These are phyloP conservation scores for Pseudachorutes palmiensis DNA, from an alignment of 1,140 invertebrate genomes.

Conservation along the genomic window DNA sequence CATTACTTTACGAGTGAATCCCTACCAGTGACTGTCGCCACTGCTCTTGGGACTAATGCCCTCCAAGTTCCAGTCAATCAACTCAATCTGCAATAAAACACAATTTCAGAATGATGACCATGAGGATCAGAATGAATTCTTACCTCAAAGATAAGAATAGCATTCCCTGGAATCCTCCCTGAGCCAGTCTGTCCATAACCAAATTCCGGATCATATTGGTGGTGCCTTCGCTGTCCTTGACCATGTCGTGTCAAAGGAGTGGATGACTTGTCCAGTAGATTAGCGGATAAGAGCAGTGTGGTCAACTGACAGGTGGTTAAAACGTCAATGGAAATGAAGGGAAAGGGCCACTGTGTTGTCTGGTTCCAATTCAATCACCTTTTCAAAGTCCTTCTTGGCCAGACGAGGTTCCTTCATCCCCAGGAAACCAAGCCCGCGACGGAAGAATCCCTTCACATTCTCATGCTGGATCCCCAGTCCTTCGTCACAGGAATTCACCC, in stretches of 20 bases:
- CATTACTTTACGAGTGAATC: background rate
- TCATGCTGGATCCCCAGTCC: slow-evolving; percentile 64
- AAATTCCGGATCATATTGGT: slow-evolving; percentile 79
- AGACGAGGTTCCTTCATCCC: slow-evolving; percentile 65
- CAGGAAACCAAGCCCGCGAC: slow-evolving; percentile 73
- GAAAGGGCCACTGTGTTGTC: slow-evolving; percentile 74
- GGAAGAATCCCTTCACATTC: slow-evolving; percentile 84
- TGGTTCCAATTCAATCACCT: slow-evolving; percentile 61
- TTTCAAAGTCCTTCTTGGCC: slow-evolving; percentile 70
- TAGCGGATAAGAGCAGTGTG: too few relatives aligned
- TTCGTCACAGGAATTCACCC: slow-evolving; percentile 60
- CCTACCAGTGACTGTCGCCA: slow-evolving; percentile 64
- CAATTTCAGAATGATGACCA: slow-evolving; percentile 6
- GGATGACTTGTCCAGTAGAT: too few relatives aligned
- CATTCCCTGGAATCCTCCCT: slow-evolving; percentile 79
- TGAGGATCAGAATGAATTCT: slow-evolving; percentile 25
- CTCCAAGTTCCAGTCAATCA: slow-evolving; percentile 74
- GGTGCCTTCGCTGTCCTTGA: too few relatives aligned
- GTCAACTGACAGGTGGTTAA: too few relatives aligned
- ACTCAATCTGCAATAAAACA: slow-evolving; percentile 59
- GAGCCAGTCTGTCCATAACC: slow-evolving; percentile 79
- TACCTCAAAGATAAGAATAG: slow-evolving; percentile 87
- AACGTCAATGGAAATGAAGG: too few relatives aligned
- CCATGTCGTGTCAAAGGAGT: too few relatives aligned
- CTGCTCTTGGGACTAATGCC: slow-evolving; percentile 77